Base-by-base conservation (phyloP, 2,797 vertebrate genomes). In the Takifugu ocellatus region DNA sequence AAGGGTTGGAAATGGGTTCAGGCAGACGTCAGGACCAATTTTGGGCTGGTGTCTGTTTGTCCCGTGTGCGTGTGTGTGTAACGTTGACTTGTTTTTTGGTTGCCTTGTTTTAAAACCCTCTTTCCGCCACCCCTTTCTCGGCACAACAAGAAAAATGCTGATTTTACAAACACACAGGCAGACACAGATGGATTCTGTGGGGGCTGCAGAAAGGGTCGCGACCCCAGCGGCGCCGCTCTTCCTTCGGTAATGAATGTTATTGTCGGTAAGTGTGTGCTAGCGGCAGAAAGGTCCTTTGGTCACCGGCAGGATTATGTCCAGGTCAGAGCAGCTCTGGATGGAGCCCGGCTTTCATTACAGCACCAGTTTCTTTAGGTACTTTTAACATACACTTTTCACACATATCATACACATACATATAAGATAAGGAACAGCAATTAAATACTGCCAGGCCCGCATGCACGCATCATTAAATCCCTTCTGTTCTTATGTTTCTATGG, bases 1-100 rank as follows among this genome's bases (percentile, higher is more conserved):
- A 27, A 56, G 60, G 15, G 43, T 12, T 25, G 24, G 12, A 14
- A 39, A 39, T 39, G 78, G 82, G 72, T 70, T 75, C 84, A 68
- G 74, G 67, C 81, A 82, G 58, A 78, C 76, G 77, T 83, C 74
- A 78, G 79, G 65, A 78, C 69, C 49, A 57, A 76, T 83, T 78
- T 67, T 60, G 36, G 21, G 56, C 8, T 49, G 51, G 31, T 6
- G 15, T 45, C 1, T 33, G 31, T 33, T 7, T 33, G 31, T 3
- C 0, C 6, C 9, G 31, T 33, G 31, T 3, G 5, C 9, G 9
- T 2, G 33, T 39, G 36, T 39, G 36, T 39, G 36, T 39, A 14
- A 4, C 14, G 12, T 39, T 12, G 36, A 39, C 36, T 36, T 17
- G 26, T 24, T n/a, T 29, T 50, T 24, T 49, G 5, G 21, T 7